Conservation (phyloP, 2,797 vertebrate species). For the Falco novaeseelandiae region DNA sequence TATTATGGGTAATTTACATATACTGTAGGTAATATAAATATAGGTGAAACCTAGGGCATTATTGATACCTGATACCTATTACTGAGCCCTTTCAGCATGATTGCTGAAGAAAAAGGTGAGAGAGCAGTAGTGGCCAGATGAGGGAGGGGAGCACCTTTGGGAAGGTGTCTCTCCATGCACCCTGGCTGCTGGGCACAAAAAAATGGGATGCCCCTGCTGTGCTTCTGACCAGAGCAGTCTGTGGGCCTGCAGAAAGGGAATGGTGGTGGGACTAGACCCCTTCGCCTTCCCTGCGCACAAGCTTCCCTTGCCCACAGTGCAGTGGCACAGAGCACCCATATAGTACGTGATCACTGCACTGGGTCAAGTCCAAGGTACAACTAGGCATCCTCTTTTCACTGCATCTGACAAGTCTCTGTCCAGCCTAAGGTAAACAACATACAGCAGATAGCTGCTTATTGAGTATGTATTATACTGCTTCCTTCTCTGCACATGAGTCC, state of each 20-base stretch:
- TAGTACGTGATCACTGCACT: background rate
- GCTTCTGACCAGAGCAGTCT: background rate
- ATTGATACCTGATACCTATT: background rate
- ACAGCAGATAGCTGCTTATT: background rate
- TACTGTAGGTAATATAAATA: background rate
- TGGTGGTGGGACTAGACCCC: background rate
- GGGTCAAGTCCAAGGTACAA: accelerated
- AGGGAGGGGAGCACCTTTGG: background rate
- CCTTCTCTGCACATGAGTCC: background rate
- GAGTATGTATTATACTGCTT: no score
- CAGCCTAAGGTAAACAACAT: background rate
- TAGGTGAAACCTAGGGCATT: background rate
- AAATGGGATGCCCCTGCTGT: accelerated
- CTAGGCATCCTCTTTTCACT: background rate
- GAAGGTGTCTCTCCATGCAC: background rate
- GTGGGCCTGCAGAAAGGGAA: background rate
- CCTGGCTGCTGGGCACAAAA: background rate
- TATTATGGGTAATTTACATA: background rate
- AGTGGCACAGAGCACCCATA: background rate
- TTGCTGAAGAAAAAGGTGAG: background rate
- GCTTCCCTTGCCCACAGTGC: background rate
- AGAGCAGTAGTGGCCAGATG: background rate
- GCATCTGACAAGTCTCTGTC: background rate
- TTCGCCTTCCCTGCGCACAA: background rate
- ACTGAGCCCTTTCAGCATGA: background rate